Conservation (phyloP, 2,797 vertebrate species). For the Neopelma chrysocephalum region DNA sequence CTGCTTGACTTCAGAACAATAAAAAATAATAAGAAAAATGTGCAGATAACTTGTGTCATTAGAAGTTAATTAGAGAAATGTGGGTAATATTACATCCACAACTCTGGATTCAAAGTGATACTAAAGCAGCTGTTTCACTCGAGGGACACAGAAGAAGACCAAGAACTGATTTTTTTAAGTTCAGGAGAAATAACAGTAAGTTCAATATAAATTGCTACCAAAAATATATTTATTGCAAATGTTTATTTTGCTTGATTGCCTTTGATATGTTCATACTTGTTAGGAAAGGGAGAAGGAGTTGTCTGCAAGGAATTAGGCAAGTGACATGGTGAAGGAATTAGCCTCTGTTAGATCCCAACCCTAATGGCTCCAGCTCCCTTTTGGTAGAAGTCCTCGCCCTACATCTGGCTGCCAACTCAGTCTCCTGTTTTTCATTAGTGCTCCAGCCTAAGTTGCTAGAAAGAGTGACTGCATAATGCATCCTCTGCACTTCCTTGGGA, state of each 20-base stretch:
- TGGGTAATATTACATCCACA: slow-evolving; percentile 1
- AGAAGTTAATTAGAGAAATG: slow-evolving; percentile 55
- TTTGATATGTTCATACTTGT: not conserved
- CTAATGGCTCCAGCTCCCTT: slow-evolving; percentile 4
- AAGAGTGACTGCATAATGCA: not conserved
- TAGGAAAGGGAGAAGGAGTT: not conserved
- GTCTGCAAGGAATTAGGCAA: slow-evolving; percentile 34
- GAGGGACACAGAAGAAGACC: not conserved
- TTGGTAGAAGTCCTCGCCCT: not conserved
- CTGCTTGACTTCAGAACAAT: slow-evolving; percentile 16
- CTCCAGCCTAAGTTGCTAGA: slow-evolving; percentile 20
- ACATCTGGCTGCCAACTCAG: not conserved
- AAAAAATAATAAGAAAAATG: slow-evolving; percentile 14
- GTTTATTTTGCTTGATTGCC: slow-evolving; percentile 49
- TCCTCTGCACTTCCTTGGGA: not conserved
- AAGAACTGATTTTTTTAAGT: slow-evolving; percentile 17
- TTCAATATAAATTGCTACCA: slow-evolving; percentile 40
- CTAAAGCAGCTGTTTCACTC: slow-evolving; percentile 44
- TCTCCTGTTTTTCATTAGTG: slow-evolving; percentile 39
- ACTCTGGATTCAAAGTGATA: slow-evolving; percentile 2
- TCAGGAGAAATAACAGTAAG: slow-evolving; percentile 23
- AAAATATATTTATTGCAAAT: slow-evolving; percentile 47
- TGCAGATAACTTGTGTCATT: slow-evolving; percentile 36
- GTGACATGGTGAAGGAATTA: not conserved
- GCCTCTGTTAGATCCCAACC: not conserved